Evolutionary conservation across 2,797 vertebrate species (phyloP).

Genomic region (Hapalemur alaotrensis): DNA sequence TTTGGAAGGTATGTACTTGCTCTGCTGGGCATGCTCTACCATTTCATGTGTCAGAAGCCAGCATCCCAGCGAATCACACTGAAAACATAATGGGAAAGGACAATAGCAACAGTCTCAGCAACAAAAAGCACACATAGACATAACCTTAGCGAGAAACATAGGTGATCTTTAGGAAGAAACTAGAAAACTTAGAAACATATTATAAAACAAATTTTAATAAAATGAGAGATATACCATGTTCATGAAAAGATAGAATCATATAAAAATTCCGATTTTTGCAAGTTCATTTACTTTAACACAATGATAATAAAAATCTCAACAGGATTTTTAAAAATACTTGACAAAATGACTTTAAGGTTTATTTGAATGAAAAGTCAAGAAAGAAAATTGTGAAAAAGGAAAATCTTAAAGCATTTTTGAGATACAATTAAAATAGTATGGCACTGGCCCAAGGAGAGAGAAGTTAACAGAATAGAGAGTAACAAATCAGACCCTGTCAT

Average conservation of each 20-base stretch:
- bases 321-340: neutral
- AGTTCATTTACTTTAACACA: neutral
- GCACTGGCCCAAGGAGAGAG: neutral
- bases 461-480: neutral
- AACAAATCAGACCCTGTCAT: neutral
- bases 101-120: neutral
- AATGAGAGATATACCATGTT: neutral
- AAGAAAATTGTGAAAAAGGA: neutral
- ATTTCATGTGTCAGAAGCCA: neutral
- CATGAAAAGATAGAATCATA: neutral
- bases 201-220: neutral
- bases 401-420: neutral
- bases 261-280: neutral
- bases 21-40: neutral
- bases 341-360: slow-evolving; percentile 6
- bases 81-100: neutral
- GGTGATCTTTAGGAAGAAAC: neutral
- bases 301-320: neutral
- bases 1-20: neutral
- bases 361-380: neutral
- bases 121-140: neutral
- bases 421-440: neutral
- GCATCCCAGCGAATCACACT: neutral
- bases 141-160: neutral
- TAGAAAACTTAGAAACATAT: neutral